These are phyloP conservation scores for Mirza zaza DNA, from an alignment of 2,113 vertebrate species.

Conservation along the genomic window DNA sequence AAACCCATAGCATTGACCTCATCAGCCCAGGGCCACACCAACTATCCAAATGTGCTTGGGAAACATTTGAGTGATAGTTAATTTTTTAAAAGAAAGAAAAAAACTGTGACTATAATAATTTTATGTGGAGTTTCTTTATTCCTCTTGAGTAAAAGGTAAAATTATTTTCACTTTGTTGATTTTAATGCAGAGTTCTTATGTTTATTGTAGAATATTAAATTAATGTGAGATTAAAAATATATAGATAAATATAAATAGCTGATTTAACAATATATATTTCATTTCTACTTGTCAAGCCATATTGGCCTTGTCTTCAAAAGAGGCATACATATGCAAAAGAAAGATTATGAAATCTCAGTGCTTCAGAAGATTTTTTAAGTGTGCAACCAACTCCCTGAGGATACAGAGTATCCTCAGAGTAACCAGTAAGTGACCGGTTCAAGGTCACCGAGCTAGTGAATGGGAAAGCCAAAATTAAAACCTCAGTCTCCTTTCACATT, in stretches of 20 bases:
- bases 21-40: neutral
- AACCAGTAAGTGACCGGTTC: neutral
- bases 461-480: conserved; percentile 30
- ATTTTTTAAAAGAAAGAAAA: neutral
- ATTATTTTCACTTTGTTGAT: neutral
- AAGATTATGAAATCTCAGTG: neutral
- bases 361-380: neutral
- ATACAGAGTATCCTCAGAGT: no score
- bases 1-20: neutral
- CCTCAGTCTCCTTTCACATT: neutral
- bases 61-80: neutral
- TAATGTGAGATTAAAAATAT: neutral
- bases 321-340: neutral
- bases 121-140: conserved; percentile 5
- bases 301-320: neutral
- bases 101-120: neutral
- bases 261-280: neutral
- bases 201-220: neutral
- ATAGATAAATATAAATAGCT: neutral
- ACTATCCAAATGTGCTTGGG: neutral
- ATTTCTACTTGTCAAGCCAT: neutral
- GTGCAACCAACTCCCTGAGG: neutral
- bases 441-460: neutral
- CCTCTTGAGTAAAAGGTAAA: conserved; percentile 21
- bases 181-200: conserved; percentile 14